Evolutionary conservation across 2,113 vertebrate species (phyloP), one percentile per base, ranked within the genome.

Genomic region (Eublepharis macularius): DNA sequence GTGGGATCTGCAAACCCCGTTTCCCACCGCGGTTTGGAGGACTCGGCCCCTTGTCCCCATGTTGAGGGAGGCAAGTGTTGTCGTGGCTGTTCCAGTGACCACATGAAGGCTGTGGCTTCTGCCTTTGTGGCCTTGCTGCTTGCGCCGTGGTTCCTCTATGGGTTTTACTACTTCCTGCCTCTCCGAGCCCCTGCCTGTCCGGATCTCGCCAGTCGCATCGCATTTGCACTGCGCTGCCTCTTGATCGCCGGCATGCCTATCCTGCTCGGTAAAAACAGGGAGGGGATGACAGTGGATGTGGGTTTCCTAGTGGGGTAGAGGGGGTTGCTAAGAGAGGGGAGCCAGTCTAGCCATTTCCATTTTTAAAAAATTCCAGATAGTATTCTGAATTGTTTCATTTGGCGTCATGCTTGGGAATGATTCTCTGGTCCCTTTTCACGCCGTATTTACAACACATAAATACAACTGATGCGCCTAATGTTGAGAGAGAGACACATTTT

Each of bases 171-270:
- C 89, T 93, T 95, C 19, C 91, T 96, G 60, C 96, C 96, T 49
- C 83, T 96, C 5, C 92, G 92, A 74, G 91, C 92, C 12, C 96
- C 96, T 0, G 82, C 93, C 81, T 95, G 94, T 80, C 92, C 94
- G 2, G 94, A 96, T 45, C n/a, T 85, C n/a, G 26, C 80, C 86
- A 92, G 95, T 86, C 96, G 96, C 43, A 66, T 96, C 65, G 5
- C 93, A 5, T 96, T 96, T 89, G 91, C 96, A 3, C 73, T 96
- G 39, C 94, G 94, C 90, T 96, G 95, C 94, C 96, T 95, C 5
- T 88, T 92, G n/a, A 93, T 96, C 81, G 95, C 96, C 1, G 80
- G 94, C 4, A 13, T 95, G 41, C 96, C 96, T 82, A 81, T 96
- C 90, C 76, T 96, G 74, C 92, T 97, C 2, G 96, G 96, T 97